Evolutionary conservation across 2,113 vertebrate species (phyloP), one percentile per base, ranked within the genome.

Genomic region (Oryzias curvinotus): DNA sequence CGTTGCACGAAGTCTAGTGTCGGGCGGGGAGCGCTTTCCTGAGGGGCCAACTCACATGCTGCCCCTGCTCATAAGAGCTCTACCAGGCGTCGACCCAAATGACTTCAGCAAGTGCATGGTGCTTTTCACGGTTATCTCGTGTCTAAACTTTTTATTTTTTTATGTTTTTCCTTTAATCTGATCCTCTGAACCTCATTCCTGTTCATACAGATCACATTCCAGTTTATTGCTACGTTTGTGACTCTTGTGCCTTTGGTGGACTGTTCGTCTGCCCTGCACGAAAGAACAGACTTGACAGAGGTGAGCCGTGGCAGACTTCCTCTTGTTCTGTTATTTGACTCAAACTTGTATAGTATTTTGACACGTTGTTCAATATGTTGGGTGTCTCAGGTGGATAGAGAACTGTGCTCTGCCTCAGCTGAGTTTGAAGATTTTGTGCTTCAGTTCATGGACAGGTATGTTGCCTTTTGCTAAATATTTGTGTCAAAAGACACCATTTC

Each of bases 51-150:
- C 96, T 36, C 97, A 99, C 82, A 96, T 98, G 94, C 90, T 99
- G 75, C 97, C 97, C 83, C 93, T 99, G 3, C 89, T 99, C 78
- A 97, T 99, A 96, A 95, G 97, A 90, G 95, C 97, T 0, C 83
- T 99, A 77, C 97, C 97, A 43, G 97, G 97, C 5, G 97, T 99
- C 55, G 97, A 99, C 89, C 97, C 97, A 30, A 99, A 99, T 62
- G 97, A 99, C 90, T 99, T 99, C 84, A 98, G 96, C 92, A 99
- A 99, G 84, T 99, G 97, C 90, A 99, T 99, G 97, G 97, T 99
- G 80, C 77, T 93, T 5, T 44, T 46, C 51, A 30, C 4, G 1
- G 62, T 16, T 26, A 14, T 23, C 17, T 45, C 46, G 25, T 8
- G 4, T 10, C 16, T 16, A 25, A n/a, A 26, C 10, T 50, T 5